These are phyloP conservation scores for Lota lota DNA, from an alignment of 2,113 vertebrate species.

Conservation along the genomic window DNA sequence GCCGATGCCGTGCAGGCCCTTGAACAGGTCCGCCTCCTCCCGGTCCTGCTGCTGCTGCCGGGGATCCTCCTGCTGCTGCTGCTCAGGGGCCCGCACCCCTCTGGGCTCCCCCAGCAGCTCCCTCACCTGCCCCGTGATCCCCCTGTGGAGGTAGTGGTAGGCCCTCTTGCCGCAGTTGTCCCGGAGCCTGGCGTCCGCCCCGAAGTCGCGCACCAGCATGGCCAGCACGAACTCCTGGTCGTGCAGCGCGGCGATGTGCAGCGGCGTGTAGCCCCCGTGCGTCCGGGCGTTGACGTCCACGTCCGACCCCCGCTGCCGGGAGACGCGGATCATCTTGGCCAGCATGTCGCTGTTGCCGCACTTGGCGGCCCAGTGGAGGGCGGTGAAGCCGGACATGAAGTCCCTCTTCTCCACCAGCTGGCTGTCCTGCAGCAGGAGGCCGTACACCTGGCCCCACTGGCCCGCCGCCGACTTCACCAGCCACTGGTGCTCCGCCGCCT, in stretches of 20 bases:
- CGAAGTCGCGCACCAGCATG: slow-evolving; percentile 76
- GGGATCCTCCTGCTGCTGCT: not conserved
- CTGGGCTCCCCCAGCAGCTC: slow-evolving; percentile 78
- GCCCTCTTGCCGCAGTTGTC: slow-evolving; percentile 89
- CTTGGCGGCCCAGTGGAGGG: slow-evolving; percentile 93
- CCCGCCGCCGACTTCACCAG: slow-evolving; percentile 78
- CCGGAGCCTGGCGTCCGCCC: slow-evolving; percentile 73
- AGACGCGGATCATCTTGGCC: slow-evolving; percentile 72
- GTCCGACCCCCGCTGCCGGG: slow-evolving; percentile 51
- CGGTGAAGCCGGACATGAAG: slow-evolving; percentile 90
- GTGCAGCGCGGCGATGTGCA: slow-evolving; percentile 90
- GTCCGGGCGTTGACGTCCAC: slow-evolving; percentile 81
- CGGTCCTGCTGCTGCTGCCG: slow-evolving; percentile 40
- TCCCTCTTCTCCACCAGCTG: slow-evolving; percentile 83
- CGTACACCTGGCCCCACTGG: slow-evolving; percentile 84
- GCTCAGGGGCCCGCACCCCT: not conserved
- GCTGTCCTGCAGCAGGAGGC: slow-evolving; percentile 80
- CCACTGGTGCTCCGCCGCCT: slow-evolving; percentile 84
- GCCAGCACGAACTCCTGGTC: slow-evolving; percentile 73
- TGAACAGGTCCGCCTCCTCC: slow-evolving; percentile 78
- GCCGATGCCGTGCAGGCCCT: slow-evolving; percentile 79
- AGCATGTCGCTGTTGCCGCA: slow-evolving; percentile 82
- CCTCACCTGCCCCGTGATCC: slow-evolving; percentile 54
- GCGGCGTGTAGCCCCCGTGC: slow-evolving; percentile 84
- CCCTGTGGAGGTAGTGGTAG: slow-evolving; percentile 81